Evolutionary conservation across 2,113 vertebrate species (phyloP).

Genomic region (Pelobates fuscus): DNA sequence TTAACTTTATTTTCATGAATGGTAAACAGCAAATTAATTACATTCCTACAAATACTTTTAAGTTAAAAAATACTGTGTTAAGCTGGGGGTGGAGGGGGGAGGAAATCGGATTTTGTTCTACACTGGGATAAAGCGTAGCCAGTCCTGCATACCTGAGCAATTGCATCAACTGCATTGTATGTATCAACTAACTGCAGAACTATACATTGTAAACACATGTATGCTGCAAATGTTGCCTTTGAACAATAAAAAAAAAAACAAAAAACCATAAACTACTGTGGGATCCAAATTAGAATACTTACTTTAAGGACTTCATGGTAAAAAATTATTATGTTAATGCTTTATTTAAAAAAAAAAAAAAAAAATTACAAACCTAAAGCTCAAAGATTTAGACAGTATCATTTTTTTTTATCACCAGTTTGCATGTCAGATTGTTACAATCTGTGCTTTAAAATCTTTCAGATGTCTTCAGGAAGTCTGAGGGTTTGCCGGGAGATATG

Average conservation of each 20-base stretch:
- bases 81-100: neutral
- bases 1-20: slow-evolving; percentile 16
- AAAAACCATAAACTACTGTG: slow-evolving; percentile 26
- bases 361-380: no score
- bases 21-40: slow-evolving; percentile 21
- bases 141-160: neutral
- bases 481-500: neutral
- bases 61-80: slow-evolving; percentile 13
- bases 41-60: slow-evolving; percentile 4
- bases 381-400: neutral
- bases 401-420: slow-evolving; percentile 12
- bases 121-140: slow-evolving; percentile 1
- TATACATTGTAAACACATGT: slow-evolving; percentile 41
- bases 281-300: slow-evolving; percentile 14
- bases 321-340: slow-evolving; percentile 28
- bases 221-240: slow-evolving; percentile 20
- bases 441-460: neutral
- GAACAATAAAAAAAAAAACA: slow-evolving; percentile 33
- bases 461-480: neutral
- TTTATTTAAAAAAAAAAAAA: slow-evolving; percentile 8
- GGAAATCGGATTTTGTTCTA: slow-evolving; percentile 23
- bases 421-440: neutral
- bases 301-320: slow-evolving; percentile 8
- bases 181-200: slow-evolving; percentile 7
- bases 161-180: neutral